These are phyloP conservation scores for Epistrophella euchroma DNA, from an alignment of 2,888 invertebrate species.

Conservation along the genomic window DNA sequence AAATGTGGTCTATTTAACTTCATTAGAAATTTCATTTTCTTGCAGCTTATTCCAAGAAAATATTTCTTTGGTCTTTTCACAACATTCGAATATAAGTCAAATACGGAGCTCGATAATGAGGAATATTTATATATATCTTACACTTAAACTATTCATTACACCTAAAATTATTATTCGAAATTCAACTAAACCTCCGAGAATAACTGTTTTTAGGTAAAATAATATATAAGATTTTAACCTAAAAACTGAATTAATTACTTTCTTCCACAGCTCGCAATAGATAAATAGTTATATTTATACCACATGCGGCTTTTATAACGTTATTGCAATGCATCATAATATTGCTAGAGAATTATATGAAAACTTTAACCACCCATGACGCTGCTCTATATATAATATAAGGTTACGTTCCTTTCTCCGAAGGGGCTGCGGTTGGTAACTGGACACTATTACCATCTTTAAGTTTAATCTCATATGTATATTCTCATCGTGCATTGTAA, in stretches of 20 bases:
- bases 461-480: constrained; percentile 22
- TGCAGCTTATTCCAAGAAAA: too few species aligned
- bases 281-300: not conserved
- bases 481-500: constrained; percentile 27
- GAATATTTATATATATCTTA: too few species aligned
- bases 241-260: constrained; percentile 17
- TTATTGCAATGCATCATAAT: constrained; percentile 12
- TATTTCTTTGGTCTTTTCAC: too few species aligned
- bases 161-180: not conserved
- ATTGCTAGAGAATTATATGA: constrained; percentile 16
- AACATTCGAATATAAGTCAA: too few species aligned
- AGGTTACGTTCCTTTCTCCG: not conserved
- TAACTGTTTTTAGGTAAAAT: not conserved
- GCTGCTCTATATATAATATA: not conserved
- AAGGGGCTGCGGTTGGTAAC: not conserved
- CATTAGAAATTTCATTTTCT: too few species aligned
- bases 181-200: not conserved
- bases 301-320: constrained; percentile 6
- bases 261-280: not conserved
- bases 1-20: too few species aligned
- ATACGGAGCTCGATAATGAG: too few species aligned
- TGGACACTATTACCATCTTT: constrained; percentile 33
- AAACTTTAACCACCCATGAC: constrained; percentile 23
- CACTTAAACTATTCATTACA: too few species aligned
- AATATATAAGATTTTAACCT: constrained; percentile 2